Evolutionary conservation across 2,797 vertebrate species (phyloP).

Genomic region (Neosalanx taihuensis): DNA sequence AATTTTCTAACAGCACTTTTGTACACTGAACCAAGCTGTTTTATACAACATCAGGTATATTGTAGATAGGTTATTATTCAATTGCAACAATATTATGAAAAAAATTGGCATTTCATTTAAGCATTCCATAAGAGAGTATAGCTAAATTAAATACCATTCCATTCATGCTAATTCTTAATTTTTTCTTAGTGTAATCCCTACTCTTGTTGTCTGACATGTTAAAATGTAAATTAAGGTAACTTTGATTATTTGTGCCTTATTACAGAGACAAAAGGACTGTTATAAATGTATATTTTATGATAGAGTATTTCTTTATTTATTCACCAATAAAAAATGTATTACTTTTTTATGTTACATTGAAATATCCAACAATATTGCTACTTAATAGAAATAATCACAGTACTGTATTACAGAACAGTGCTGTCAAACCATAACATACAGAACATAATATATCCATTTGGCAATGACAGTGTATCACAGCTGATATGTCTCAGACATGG

Average conservation of each 20-base stretch:
- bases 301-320: slow-evolving; percentile 51
- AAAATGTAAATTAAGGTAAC: slow-evolving; percentile 24
- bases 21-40: neutral
- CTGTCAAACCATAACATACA: neutral
- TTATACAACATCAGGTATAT: neutral
- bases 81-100: too few species aligned
- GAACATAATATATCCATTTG: neutral
- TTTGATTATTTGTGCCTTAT: neutral
- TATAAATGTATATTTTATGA: slow-evolving; percentile 34
- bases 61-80: too few species aligned
- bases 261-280: neutral
- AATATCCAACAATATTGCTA: neutral
- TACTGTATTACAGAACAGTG: neutral
- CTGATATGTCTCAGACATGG: too few species aligned
- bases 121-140: too few species aligned
- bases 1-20: neutral
- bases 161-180: too few species aligned
- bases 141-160: too few species aligned
- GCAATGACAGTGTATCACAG: too few species aligned
- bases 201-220: slow-evolving; percentile 14
- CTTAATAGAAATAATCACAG: neutral
- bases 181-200: neutral
- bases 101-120: too few species aligned
- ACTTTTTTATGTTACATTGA: neutral
- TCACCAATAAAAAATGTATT: slow-evolving; percentile 23